phyloP scores from a whole-genome alignment of 2,797 vertebrate genomes.

The Microhierax caerulescens region DNA sequence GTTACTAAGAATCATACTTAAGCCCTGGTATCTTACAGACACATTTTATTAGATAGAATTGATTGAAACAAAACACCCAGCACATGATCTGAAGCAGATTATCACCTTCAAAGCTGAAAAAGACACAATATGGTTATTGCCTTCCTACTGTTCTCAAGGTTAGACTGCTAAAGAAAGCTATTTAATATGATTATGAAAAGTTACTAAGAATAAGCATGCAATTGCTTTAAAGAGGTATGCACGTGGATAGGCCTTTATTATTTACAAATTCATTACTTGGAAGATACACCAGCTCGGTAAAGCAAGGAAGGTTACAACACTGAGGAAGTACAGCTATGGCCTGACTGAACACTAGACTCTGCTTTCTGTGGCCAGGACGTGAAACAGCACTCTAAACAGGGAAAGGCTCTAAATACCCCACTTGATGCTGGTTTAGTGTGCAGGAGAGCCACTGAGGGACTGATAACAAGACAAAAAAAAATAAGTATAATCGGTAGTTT shows the following conservation, averaged over 20 bases:
- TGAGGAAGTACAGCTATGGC: neutral
- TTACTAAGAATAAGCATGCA: neutral
- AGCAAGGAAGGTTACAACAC: neutral
- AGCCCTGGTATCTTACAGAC: neutral
- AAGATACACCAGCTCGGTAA: neutral
- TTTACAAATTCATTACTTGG: neutral
- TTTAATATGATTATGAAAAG: neutral
- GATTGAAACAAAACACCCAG: neutral
- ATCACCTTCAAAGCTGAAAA: neutral
- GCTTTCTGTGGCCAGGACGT: neutral
- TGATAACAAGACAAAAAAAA: neutral
- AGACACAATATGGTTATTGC: neutral
- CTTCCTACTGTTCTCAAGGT: neutral
- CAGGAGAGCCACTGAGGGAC: neutral
- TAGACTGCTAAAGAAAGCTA: neutral
- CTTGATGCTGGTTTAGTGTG: neutral
- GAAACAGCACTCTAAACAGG: neutral
- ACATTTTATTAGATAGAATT: neutral
- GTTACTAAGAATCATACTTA: neutral
- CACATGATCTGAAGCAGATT: neutral
- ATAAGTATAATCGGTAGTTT: neutral
- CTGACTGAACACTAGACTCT: neutral
- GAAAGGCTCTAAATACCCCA: neutral
- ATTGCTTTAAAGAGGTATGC: neutral
- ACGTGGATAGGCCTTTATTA: neutral